Evolutionary conservation across 2,113 vertebrate genomes (phyloP).

Genomic region (Thalassarche chlororhynchos): DNA sequence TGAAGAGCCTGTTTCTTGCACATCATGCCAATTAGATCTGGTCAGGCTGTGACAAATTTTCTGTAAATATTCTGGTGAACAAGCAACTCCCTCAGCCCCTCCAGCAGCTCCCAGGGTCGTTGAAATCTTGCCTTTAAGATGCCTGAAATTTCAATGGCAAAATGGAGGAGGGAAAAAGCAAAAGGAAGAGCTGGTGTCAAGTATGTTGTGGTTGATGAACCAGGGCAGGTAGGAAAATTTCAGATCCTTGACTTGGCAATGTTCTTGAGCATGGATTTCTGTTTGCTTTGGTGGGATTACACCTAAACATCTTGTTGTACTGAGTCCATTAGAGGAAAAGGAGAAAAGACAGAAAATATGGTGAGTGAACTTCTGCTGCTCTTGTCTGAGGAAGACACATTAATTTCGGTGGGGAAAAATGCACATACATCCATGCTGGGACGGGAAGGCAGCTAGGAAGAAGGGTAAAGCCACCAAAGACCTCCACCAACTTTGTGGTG

Average conservation of each 20-base stretch:
- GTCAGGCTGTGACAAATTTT: constrained; percentile 8
- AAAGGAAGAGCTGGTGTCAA: neutral
- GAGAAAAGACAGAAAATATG: neutral
- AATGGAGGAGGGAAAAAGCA: neutral
- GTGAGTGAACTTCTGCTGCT: neutral
- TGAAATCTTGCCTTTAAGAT: neutral
- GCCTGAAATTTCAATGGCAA: neutral
- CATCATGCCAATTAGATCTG: neutral
- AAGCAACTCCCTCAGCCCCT: neutral
- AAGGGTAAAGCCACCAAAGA: neutral
- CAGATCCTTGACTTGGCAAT: neutral
- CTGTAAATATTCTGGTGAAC: neutral
- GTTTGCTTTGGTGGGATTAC: neutral
- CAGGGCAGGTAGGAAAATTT: neutral
- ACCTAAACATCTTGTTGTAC: neutral
- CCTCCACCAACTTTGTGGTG: neutral
- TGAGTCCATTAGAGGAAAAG: neutral
- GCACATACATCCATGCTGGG: neutral
- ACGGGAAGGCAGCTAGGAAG: neutral
- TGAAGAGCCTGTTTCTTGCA: neutral
- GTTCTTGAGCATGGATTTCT: neutral
- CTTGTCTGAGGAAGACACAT: neutral
- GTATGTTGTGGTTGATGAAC: neutral
- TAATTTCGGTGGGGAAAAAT: neutral
- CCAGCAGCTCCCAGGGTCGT: neutral